Base-by-base conservation (phyloP, 2,113 vertebrate genomes). In the Poeciliopsis turrubarensis region DNA sequence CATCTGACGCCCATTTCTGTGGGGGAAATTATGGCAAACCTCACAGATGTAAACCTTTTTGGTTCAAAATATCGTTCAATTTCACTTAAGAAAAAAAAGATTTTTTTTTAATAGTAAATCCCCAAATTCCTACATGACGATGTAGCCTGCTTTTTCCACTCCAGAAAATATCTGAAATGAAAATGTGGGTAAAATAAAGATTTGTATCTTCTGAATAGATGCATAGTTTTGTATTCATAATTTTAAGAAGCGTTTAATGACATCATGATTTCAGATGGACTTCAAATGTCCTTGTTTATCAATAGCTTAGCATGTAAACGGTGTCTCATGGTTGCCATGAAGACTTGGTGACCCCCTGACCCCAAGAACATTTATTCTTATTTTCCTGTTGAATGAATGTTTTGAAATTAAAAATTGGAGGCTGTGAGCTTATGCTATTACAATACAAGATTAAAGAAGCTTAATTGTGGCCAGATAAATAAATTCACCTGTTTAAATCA, bases 121-220 rank as follows among this genome's bases (percentile, higher is more conserved):
- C 39, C 3, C 39, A 4, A 37, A 41, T 41, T 41, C 0, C 39
- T 4, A 15, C 4, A 14, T 15, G 2, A 41, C 5, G 39, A 13
- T 41, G 39, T 41, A 15, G 2, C 14, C 34, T 11, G 34, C 34
- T 37, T 37, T 37, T 37, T 37, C 34, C 34, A 12, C 75, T 69
- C 7, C 29, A 79, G 62, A 64, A 57, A 68, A 2, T 37, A 1
- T 41, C 78, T 76, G 65, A 65, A 81, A 79, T 57, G 32, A 61
- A 73, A 37, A 64, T 69, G 41, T 60, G 57, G 79, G 73, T 61
- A 89, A 91, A 89, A 87, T 71, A 91, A 82, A 80, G 32, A 80
- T 69, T 74, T 85, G 31, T 68, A 83, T 84, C 60, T 19, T 79
- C 78, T 83, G 62, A 87, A 87, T 89, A 78, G 81, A 88, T 84